Evolutionary conservation across 2,888 invertebrate species (phyloP), one percentile per base, ranked within the genome.

Genomic region (Cremastinae sp.): DNA sequence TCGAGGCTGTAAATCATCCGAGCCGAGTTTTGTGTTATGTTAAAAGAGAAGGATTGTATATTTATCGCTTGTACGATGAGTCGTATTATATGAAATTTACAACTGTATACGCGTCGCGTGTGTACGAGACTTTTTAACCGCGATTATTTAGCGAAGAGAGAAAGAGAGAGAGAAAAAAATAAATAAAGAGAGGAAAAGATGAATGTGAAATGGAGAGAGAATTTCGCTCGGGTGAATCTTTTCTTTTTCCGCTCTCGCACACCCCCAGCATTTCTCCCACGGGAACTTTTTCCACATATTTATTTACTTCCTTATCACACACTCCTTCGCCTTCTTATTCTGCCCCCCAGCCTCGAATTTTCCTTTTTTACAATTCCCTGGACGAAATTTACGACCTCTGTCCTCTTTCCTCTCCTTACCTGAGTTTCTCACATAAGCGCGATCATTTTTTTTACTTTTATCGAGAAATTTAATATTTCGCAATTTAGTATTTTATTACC

Each of bases 281-380:
- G 85, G 85, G 86, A 83, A 80, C 85, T 80, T 85, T 87, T 87
- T 84, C 87, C 87, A 87, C 85, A 84, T 87, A 88, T 88, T 88
- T 88, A 87, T 88, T 84, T 82, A 81, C 82, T 80, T 79, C 75
- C 83, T 86, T 85, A 84, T 85, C 83, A 78, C 76, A 55, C 69
- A 68, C 59, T 78, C 62, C 58, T 18, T 28, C 56, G 45, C 51
- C 45, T 51, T 37, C 68, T 58, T 58, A 59, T 72, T 61, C 43
- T 59, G 28, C 62, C 68, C 56, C 71, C 51, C 62, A 59, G 65
- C 47, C 43, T 47, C 37, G 47, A 9, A 1, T 18, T 39, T 39
- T 62, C 55, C 16, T 53, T 51, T 72, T 72, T 73, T 73, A 65
- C 47, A 69, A 71, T 73, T 75, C 75, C 72, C 20, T 49, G 43